Evolutionary conservation across 2,888 invertebrate genomes (phyloP).

Genomic region (Heteromyza rotundicornis): DNA sequence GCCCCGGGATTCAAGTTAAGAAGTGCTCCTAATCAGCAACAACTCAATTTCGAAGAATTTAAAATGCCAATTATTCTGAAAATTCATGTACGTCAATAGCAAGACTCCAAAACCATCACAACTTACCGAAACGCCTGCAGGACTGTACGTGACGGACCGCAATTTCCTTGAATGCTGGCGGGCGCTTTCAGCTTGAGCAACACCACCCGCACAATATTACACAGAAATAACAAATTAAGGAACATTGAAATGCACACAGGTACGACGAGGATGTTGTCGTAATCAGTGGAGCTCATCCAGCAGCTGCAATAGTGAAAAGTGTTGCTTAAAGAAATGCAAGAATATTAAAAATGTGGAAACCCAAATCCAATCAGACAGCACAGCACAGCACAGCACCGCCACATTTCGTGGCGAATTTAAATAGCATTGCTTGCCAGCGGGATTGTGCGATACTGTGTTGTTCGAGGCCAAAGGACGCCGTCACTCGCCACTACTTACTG

Average conservation of each 20-base stretch:
- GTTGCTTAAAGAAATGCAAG: background rate
- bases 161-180: constrained; percentile 69
- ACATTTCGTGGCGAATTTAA: background rate
- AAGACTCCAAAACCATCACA: too few relatives aligned
- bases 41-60: too few relatives aligned
- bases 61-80: too few relatives aligned
- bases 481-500: constrained; percentile 65
- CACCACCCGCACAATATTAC: constrained; percentile 88
- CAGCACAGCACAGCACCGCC: too few relatives aligned
- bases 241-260: constrained; percentile 81
- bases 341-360: background rate
- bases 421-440: too few relatives aligned
- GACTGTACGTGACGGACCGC: constrained; percentile 74
- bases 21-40: too few relatives aligned
- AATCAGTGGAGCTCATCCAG: constrained; percentile 78
- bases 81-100: too few relatives aligned
- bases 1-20: too few relatives aligned
- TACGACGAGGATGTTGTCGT: constrained; percentile 76
- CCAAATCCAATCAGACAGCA: too few relatives aligned
- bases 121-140: constrained; percentile 75
- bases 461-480: background rate
- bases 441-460: too few relatives aligned
- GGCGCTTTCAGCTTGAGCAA: constrained; percentile 79
- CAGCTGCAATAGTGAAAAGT: constrained; percentile 65
- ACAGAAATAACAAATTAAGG: constrained; percentile 83